Conservation (phyloP, 2,797 vertebrate species). For the Amblyraja radiata region DNA sequence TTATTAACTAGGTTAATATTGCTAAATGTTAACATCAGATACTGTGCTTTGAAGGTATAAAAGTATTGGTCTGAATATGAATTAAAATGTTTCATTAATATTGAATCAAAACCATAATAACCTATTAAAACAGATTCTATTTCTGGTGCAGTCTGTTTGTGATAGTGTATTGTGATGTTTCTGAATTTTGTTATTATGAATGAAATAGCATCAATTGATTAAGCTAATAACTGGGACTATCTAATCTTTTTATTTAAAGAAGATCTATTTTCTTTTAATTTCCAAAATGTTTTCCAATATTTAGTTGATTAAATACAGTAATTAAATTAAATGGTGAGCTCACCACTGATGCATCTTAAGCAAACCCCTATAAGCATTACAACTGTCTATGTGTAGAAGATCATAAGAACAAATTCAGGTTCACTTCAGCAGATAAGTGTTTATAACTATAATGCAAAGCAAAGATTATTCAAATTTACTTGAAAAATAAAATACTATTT, state of each 20-base stretch:
- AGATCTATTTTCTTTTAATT: background rate
- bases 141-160: background rate
- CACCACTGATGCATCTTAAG: background rate
- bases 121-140: background rate
- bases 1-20: background rate
- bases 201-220: background rate
- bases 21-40: background rate
- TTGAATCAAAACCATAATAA: background rate
- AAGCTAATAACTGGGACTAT: background rate
- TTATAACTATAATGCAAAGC: background rate
- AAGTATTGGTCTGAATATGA: background rate
- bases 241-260: background rate
- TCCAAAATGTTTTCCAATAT: background rate
- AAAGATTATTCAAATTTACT: background rate
- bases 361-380: background rate
- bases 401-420: background rate
- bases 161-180: background rate
- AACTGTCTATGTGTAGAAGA: background rate
- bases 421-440: background rate
- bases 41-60: background rate
- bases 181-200: background rate
- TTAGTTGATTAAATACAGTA: background rate
- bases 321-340: background rate
- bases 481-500: constrained; percentile 34
- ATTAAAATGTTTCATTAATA: background rate